phyloP scores from a whole-genome alignment of 2,888 invertebrate species.

The Eledone cirrhosa region DNA sequence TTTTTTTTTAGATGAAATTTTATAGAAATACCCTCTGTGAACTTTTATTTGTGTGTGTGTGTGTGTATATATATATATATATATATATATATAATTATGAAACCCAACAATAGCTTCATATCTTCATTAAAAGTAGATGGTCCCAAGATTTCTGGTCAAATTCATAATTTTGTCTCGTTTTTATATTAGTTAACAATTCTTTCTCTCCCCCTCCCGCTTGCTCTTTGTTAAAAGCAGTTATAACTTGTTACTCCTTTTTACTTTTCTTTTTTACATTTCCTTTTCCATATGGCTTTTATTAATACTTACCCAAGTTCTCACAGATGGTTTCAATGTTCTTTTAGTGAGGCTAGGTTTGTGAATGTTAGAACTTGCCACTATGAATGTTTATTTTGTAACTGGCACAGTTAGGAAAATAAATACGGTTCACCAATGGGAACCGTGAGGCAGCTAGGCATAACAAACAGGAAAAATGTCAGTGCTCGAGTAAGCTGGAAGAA shows the following conservation, averaged over 20 bases:
- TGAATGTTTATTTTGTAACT: conserved; percentile 37
- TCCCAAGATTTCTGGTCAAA: no score
- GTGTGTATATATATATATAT: no score
- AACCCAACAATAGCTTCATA: no score
- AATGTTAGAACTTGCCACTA: conserved; percentile 22
- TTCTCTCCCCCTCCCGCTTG: no score
- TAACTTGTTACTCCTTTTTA: neutral
- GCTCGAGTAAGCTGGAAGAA: neutral
- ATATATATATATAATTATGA: no score
- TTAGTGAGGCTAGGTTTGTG: neutral
- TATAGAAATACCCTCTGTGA: no score
- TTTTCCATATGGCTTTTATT: conserved; percentile 28
- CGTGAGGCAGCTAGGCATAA: conserved; percentile 29
- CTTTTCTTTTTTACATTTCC: neutral
- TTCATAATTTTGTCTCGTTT: no score
- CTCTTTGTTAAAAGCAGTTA: neutral
- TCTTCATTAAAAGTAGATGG: no score
- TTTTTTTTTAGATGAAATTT: neutral
- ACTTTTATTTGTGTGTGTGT: no score
- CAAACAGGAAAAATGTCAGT: conserved; percentile 38
- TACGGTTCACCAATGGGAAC: conserved; percentile 32
- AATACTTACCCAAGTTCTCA: conserved; percentile 30
- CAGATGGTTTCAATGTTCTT: conserved; percentile 30
- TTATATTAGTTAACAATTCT: neutral
- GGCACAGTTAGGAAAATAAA: conserved; percentile 36